Base-by-base conservation (phyloP, 2,888 invertebrate species). In the Helicoverpa assulta region DNA sequence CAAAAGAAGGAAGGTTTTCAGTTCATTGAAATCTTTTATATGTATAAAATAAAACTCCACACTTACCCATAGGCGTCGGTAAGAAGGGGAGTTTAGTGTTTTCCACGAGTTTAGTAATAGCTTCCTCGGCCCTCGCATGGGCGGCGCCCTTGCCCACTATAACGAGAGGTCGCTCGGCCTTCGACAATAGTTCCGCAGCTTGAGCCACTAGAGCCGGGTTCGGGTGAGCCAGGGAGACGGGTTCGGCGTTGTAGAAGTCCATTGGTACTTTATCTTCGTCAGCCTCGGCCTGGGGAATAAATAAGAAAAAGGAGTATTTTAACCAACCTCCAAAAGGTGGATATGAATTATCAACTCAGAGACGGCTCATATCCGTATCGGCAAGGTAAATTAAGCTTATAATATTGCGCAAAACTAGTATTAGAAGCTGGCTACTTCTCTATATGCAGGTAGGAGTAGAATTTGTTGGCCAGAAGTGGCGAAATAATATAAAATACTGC, bases 101-200 rank as follows among this genome's bases (percentile, higher is more conserved):
- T 14, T 96, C 94, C 12, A 99, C 96, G 0, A 99, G 96, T 63
- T 97, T 96, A 19, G 96, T 94, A 29, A 98, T 91, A 63, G 97
- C 96, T 0, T 96, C 94, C 90, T 99, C 99, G 0, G 99, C 98
- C 75, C 96, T 94, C 0, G 97, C 97, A 89, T 98, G 99, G 19
- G 98, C 98, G 19, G 98, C 97, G 0, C 98, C 99, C 95, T 99
- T 99, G 72, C 99, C 99, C 40, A 99, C 96, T 67, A 99, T 98
- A 1, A 99, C 96, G 40, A 99, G 95, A 0, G 99, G 99, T n/a
- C 97, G 96, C 86, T 97, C 96, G 0, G 99, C 98, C 56, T 92
- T 91, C 0, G 96, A 92, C 52, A 99, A 88, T 43, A 98, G 77
- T 21, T 96, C 95, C 1, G 97, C 97, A 0, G 99, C 98, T 71